phyloP scores from a whole-genome alignment of 1,140 invertebrate genomes.

The Saccostrea cuccullata region DNA sequence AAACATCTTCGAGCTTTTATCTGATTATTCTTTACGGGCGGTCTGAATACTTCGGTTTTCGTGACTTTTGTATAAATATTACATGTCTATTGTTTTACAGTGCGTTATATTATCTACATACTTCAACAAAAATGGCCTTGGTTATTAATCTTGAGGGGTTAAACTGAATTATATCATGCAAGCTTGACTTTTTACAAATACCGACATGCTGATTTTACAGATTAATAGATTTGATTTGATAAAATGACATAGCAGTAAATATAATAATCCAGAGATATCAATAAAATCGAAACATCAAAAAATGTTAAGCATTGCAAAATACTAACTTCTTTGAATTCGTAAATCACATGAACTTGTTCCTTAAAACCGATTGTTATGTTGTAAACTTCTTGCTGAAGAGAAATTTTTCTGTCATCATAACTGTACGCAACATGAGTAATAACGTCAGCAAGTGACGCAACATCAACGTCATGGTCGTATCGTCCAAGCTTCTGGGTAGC shows the following conservation, averaged over 20 bases:
- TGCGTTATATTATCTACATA: neutral
- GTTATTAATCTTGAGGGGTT: no score
- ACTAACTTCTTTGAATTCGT: neutral
- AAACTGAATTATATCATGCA: no score
- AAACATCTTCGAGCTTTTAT: slow-evolving; percentile 1
- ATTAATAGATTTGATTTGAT: no score
- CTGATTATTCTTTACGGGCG: neutral
- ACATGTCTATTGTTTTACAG: neutral
- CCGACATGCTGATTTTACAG: no score
- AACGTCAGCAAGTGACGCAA: slow-evolving; percentile 4
- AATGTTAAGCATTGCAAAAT: neutral
- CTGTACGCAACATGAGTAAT: neutral
- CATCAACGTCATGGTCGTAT: slow-evolving; percentile 9
- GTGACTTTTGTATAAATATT: neutral
- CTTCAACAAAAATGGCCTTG: neutral
- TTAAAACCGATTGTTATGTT: neutral
- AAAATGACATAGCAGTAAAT: no score
- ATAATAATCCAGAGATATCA: no score
- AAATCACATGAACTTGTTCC: neutral
- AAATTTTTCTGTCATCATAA: neutral
- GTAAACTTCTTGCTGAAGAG: neutral
- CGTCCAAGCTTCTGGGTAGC: neutral
- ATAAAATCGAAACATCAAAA: no score
- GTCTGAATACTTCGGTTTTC: neutral
- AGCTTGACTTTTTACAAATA: no score